phyloP scores from a whole-genome alignment of 1,140 invertebrate genomes.

The Drosophila varians region DNA sequence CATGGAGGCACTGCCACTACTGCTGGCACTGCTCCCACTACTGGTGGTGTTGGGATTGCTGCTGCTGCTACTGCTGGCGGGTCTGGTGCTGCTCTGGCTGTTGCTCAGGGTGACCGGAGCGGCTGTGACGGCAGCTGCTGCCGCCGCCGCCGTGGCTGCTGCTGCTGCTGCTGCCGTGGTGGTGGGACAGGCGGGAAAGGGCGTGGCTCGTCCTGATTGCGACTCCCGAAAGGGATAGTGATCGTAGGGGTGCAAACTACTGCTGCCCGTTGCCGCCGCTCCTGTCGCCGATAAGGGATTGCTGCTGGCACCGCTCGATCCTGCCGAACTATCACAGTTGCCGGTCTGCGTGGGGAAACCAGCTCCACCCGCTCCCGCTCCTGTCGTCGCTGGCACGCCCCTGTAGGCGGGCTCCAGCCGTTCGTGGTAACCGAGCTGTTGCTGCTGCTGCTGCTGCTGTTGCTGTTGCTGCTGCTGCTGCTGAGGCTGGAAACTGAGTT shows the following conservation, averaged over 20 bases:
- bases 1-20: slow-evolving; percentile 8
- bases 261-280: slow-evolving; percentile 14
- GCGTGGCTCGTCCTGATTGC: slow-evolving; percentile 86
- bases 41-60: slow-evolving; percentile 23
- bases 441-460: slow-evolving; percentile 15
- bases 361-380: slow-evolving; percentile 9
- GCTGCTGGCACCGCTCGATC: slow-evolving; percentile 47
- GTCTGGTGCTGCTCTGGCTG: background rate
- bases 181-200: slow-evolving; percentile 84
- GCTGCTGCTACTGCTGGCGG: slow-evolving; percentile 14
- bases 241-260: slow-evolving; percentile 84
- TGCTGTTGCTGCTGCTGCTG: slow-evolving; percentile 35
- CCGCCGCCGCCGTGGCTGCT: slow-evolving; percentile 54
- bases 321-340: slow-evolving; percentile 37
- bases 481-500: slow-evolving; percentile 60
- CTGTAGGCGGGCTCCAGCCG: slow-evolving; percentile 36
- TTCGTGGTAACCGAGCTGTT: slow-evolving; percentile 27
- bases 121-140: slow-evolving; percentile 21
- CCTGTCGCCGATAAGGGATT: slow-evolving; percentile 51
- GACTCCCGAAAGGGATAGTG: slow-evolving; percentile 84
- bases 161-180: slow-evolving; percentile 52
- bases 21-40: slow-evolving; percentile 9
- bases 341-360: slow-evolving; percentile 29
- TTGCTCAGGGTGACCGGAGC: background rate
- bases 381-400: slow-evolving; percentile 5